These are phyloP conservation scores for Pseudonaja textilis DNA, from an alignment of 2,113 vertebrate genomes.

Conservation along the genomic window DNA sequence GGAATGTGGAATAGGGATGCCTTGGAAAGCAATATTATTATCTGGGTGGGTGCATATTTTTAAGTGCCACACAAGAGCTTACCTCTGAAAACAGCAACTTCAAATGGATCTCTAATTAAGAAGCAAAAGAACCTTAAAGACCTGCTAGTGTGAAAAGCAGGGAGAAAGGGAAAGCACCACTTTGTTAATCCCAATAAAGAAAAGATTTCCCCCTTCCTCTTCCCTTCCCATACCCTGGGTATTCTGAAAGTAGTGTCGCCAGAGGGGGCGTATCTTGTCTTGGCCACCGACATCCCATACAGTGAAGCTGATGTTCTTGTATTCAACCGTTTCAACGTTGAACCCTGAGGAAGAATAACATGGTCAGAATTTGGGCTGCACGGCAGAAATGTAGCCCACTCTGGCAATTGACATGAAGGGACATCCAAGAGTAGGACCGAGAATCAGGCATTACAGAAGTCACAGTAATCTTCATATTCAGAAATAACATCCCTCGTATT, in stretches of 20 bases:
- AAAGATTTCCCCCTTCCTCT: background rate
- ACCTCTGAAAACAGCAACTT: background rate
- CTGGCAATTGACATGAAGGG: background rate
- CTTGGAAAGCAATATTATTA: background rate
- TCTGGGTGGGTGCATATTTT: background rate
- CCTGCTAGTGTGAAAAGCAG: background rate
- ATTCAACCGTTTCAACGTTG: constrained; percentile 97
- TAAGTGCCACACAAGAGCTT: background rate
- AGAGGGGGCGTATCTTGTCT: constrained; percentile 97
- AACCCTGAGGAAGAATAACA: constrained; percentile 77
- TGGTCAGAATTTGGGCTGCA: background rate
- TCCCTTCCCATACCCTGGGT: constrained; percentile 84
- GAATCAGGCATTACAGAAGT: background rate
- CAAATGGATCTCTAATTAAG: background rate
- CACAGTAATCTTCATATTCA: background rate
- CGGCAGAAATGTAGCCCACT: background rate
- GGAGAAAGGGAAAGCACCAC: background rate
- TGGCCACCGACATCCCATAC: constrained; percentile 99
- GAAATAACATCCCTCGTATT: background rate
- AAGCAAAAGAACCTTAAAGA: background rate
- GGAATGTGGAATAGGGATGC: background rate
- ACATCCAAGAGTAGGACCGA: background rate
- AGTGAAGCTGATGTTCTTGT: constrained; percentile 99
- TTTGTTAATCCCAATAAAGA: too few relatives aligned
- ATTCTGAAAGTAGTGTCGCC: constrained; percentile 99